These are phyloP conservation scores for Rhyzopertha dominica DNA, from an alignment of 1,140 invertebrate species.

Conservation along the genomic window DNA sequence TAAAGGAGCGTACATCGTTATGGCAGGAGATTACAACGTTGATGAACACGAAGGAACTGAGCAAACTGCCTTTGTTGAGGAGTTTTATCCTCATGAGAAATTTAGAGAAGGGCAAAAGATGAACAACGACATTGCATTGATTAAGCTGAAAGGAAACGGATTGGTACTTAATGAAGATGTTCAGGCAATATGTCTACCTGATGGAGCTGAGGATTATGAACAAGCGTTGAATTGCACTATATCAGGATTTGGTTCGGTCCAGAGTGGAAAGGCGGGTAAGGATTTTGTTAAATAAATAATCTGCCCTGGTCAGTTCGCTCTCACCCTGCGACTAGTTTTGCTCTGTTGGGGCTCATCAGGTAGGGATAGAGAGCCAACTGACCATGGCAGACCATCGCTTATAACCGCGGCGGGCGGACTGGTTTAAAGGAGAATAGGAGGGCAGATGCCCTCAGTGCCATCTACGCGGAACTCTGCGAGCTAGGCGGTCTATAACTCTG, in stretches of 20 bases:
- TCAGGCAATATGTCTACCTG: constrained; percentile 70
- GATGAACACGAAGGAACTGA: constrained; percentile 62
- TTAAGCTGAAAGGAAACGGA: constrained; percentile 60
- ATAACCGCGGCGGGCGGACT: too few relatives aligned
- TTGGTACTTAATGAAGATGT: constrained; percentile 62
- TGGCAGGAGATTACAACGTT: constrained; percentile 67
- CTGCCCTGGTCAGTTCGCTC: too few relatives aligned
- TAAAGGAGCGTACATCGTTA: constrained; percentile 61
- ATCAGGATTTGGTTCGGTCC: constrained; percentile 72
- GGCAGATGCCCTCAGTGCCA: too few relatives aligned
- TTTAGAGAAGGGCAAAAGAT: constrained; percentile 60
- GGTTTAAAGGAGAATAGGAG: too few relatives aligned
- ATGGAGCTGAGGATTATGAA: constrained; percentile 48
- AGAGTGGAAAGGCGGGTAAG: constrained; percentile 55
- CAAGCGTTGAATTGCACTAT: constrained; percentile 66
- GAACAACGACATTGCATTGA: constrained; percentile 71
- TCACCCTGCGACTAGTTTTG: too few relatives aligned
- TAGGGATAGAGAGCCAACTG: too few relatives aligned
- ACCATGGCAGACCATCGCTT: too few relatives aligned
- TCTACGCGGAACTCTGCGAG: too few relatives aligned
- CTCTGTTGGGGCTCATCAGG: too few relatives aligned
- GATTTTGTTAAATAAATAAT: too few relatives aligned
- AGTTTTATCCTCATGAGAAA: constrained; percentile 61
- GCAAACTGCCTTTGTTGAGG: constrained; percentile 62
- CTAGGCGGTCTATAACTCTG: too few relatives aligned